Conservation (phyloP, 2,113 vertebrate genomes). For the Notarius quadriscutis region DNA sequence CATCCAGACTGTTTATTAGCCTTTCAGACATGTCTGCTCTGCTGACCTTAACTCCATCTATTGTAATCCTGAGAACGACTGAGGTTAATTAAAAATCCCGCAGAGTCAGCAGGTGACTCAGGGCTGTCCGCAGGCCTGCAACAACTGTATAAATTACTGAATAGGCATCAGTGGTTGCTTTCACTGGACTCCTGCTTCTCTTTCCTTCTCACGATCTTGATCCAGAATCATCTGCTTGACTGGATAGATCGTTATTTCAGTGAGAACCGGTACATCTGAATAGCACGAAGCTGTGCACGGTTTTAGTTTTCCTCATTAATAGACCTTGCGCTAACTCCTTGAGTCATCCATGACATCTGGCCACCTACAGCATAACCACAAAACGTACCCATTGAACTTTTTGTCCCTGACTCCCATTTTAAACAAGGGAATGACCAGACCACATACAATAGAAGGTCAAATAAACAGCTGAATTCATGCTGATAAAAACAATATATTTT, state of each 20-base stretch:
- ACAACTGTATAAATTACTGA: slow-evolving; percentile 27
- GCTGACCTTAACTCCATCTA: slow-evolving; percentile 24
- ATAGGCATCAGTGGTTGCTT: slow-evolving; percentile 6
- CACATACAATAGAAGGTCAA: slow-evolving; percentile 33
- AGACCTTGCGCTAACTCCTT: not conserved
- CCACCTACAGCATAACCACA: slow-evolving; percentile 20
- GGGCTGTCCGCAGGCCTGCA: not conserved
- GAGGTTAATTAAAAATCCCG: slow-evolving; percentile 31
- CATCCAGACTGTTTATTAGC: not conserved
- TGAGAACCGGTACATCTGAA: not conserved
- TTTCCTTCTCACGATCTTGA: not conserved
- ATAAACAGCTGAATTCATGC: slow-evolving; percentile 16
- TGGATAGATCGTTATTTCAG: slow-evolving; percentile 10
- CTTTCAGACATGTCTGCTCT: slow-evolving; percentile 24
- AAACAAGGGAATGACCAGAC: slow-evolving; percentile 23
- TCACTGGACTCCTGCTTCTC: not conserved
- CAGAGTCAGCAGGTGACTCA: slow-evolving; percentile 22
- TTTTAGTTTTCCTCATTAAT: not conserved
- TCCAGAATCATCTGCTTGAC: not conserved
- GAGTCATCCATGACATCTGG: slow-evolving; percentile 4
- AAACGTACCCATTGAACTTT: slow-evolving; percentile 9
- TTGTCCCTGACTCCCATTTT: slow-evolving; percentile 2
- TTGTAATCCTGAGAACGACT: slow-evolving; percentile 22
- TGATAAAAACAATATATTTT: slow-evolving; percentile 24
- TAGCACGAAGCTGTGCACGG: not conserved